These are phyloP conservation scores for Squalus acanthias DNA, from an alignment of 2,797 vertebrate species.

Conservation along the genomic window DNA sequence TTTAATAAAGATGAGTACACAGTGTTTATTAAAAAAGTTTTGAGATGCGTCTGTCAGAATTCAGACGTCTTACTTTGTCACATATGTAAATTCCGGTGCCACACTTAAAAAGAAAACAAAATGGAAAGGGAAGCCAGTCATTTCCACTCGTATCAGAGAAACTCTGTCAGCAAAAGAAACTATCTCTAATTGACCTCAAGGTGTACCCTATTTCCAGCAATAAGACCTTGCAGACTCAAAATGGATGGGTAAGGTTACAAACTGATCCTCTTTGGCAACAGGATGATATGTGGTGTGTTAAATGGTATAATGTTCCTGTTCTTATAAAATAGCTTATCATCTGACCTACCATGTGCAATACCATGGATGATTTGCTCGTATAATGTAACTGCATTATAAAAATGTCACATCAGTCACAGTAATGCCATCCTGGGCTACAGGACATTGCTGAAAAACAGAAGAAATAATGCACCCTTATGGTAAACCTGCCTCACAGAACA, in stretches of 20 bases:
- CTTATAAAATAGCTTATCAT: background rate
- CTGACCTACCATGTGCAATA: background rate
- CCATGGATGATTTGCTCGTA: background rate
- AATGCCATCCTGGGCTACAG: background rate
- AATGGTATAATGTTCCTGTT: background rate
- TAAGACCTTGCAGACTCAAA: background rate
- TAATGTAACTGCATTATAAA: background rate
- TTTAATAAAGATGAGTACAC: slow-evolving; percentile 17
- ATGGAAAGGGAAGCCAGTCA: background rate
- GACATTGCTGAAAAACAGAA: background rate
- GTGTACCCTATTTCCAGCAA: background rate
- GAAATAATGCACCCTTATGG: background rate
- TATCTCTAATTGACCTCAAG: background rate
- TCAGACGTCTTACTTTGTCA: background rate
- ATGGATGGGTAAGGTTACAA: background rate
- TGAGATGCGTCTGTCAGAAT: background rate
- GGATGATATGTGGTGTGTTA: background rate
- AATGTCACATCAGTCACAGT: background rate
- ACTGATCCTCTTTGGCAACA: background rate
- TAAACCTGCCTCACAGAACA: background rate
- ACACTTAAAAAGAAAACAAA: background rate
- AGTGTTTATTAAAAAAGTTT: background rate
- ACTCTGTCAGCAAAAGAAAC: background rate
- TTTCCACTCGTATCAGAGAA: background rate
- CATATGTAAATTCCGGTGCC: background rate